A percentile compares a stretch with the other conserved stretches of the same genome.
phyloP scores from a whole-genome alignment of 1,140 invertebrate genomes.

The Hormaphis cornu region DNA sequence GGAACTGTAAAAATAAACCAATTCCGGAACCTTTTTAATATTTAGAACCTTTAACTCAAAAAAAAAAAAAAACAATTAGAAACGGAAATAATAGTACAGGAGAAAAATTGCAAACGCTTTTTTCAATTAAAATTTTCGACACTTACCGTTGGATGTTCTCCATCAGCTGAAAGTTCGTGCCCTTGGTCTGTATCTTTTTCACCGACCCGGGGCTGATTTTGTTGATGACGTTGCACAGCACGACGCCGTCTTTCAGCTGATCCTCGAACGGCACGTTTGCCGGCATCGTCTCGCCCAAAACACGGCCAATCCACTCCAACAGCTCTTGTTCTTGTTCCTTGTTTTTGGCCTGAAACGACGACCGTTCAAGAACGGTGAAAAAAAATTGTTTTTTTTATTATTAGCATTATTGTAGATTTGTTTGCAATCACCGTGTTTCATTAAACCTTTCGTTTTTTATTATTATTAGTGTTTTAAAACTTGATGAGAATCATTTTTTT shows the following conservation, averaged over 20 bases:
- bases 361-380: no score
- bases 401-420: no score
- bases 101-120: no score
- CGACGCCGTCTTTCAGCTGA: slow-evolving; percentile 79
- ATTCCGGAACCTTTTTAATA: background rate
- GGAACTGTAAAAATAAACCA: no score
- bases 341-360: slow-evolving; percentile 57
- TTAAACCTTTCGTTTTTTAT: background rate
- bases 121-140: no score
- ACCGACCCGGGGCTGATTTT: slow-evolving; percentile 89
- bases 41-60: background rate
- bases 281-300: slow-evolving; percentile 79
- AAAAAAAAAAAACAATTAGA: background rate
- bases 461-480: no score
- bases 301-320: slow-evolving; percentile 78
- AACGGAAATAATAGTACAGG: no score
- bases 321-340: slow-evolving; percentile 87
- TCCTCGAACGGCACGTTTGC: slow-evolving; percentile 72
- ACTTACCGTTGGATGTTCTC: slow-evolving; percentile 84
- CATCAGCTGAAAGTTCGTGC: slow-evolving; percentile 96
- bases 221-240: slow-evolving; percentile 91
- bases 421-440: background rate
- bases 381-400: no score
- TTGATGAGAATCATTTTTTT: no score
- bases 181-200: slow-evolving; percentile 90